Evolutionary conservation across 2,888 invertebrate species (phyloP).

Genomic region (Lottia gigantea): DNA sequence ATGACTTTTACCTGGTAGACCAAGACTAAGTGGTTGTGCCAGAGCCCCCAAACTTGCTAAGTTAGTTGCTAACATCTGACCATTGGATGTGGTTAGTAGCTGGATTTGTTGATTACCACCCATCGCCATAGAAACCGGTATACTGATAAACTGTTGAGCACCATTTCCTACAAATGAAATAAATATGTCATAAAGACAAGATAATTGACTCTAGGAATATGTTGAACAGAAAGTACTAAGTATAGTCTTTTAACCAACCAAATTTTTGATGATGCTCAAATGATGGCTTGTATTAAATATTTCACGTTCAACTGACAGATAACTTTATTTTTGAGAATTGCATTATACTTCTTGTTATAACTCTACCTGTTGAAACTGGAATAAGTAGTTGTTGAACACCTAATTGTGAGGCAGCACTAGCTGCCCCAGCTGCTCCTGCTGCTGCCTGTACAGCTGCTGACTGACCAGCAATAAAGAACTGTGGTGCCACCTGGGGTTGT

Average conservation of each 20-base stretch:
- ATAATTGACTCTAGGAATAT: not conserved
- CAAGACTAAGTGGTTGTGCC: slow-evolving; percentile 57
- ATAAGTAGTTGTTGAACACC: slow-evolving; percentile 82
- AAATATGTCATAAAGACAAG: not conserved
- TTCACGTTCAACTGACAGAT: too few relatives aligned
- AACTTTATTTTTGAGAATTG: too few relatives aligned
- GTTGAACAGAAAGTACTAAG: not conserved
- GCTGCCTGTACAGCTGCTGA: slow-evolving; percentile 45
- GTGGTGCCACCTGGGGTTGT: slow-evolving; percentile 66
- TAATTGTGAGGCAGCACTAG: slow-evolving; percentile 34
- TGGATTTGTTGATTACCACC: slow-evolving; percentile 68
- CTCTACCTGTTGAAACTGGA: slow-evolving; percentile 90
- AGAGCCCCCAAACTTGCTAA: slow-evolving; percentile 75
- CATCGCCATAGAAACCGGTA: slow-evolving; percentile 78
- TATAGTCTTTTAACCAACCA: not conserved
- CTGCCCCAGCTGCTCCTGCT: slow-evolving; percentile 26
- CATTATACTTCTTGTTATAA: too few relatives aligned
- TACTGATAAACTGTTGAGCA: slow-evolving; percentile 94
- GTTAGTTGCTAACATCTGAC: slow-evolving; percentile 86
- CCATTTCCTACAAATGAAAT: slow-evolving; percentile 79
- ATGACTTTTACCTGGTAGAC: slow-evolving; percentile 16
- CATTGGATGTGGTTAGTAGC: slow-evolving; percentile 83
- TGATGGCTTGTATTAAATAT: too few relatives aligned
- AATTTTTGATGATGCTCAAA: too few relatives aligned
- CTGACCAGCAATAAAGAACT: slow-evolving; percentile 64